Evolutionary conservation across 1,140 invertebrate genomes (phyloP), one percentile per base, ranked within the genome.

Genomic region (Bombus consobrinus): DNA sequence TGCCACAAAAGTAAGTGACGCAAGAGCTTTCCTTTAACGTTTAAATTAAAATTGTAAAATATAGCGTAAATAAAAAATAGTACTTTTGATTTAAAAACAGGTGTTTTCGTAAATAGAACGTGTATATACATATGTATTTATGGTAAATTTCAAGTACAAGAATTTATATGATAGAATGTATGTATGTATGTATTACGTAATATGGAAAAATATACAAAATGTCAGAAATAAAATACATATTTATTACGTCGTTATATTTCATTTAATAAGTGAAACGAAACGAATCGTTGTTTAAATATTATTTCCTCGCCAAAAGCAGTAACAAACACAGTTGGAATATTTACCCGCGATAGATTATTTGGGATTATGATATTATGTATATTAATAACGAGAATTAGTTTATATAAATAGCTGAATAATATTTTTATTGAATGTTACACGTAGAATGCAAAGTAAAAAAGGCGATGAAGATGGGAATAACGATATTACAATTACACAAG

Each of bases 391-490:
- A 22, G 47, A 53, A 53, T 53, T 53, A 22, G 18, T 53, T 53
- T 53, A 53, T 10, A 34, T 25, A 34, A 9, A 34, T 25, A 10
- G 3, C 3, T 37, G 4, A 66, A 32, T 66, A 18, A 15, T 32
- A 66, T 66, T 66, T 72, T 34, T n/a, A 2, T 75, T 66, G 28
- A 22, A 53, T 43, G 39, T n/a, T 69, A 1, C 15, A 68, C 34
- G 13, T 77, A 87, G 84, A 37, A 10, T 28, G 9, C 68, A 79
- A 43, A 81, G 64, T 64, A 41, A 79, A 41, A 3, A 34, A 5
- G 39, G 47, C 32, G 87, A 91, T 1, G 88, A 92, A n/a, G 78
- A 80, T 57, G 77, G 57, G 0, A 85, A 18, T 72, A 78, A 1
- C 18, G 88, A 91, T 62, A 66, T 77, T 25, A 4, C 3, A 13